Percentiles rank a stretch among this genome's conserved stretches.
Conservation (phyloP, 92 coral and sea anemone species). For the Montipora capitata region DNA sequence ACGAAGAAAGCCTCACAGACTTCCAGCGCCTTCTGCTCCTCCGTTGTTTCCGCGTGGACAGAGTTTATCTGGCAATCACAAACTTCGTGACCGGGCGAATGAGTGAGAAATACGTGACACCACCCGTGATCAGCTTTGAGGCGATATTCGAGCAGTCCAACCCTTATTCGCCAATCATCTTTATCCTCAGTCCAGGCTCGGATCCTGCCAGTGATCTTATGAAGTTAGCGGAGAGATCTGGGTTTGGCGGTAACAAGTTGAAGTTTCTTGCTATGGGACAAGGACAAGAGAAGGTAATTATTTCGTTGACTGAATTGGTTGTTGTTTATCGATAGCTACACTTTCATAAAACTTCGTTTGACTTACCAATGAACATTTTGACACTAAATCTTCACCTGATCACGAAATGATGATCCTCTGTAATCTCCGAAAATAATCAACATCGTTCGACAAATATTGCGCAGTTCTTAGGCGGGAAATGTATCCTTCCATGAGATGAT, state of each 20-base stretch:
- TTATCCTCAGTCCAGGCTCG: constrained; percentile 99
- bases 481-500: neutral
- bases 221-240: constrained; percentile 99
- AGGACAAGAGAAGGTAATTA: constrained; percentile 97
- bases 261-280: constrained; percentile 99
- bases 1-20: constrained; percentile 94
- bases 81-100: constrained; percentile 98
- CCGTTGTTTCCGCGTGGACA: constrained; percentile 99
- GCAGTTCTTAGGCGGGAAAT: neutral
- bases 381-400: no score
- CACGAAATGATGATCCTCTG: neutral
- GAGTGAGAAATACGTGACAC: constrained; percentile 99
- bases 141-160: constrained; percentile 97
- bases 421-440: neutral
- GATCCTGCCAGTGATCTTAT: constrained; percentile 99
- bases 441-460: neutral
- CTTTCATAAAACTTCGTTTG: neutral
- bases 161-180: constrained; percentile 97
- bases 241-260: constrained; percentile 97
- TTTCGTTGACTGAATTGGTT: neutral
- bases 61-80: constrained; percentile 98
- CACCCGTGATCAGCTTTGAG: constrained; percentile 99
- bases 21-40: constrained; percentile 94
- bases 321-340: neutral
- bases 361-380: no score